Evolutionary conservation across 1,140 invertebrate genomes (phyloP), one percentile per base, ranked within the genome.

Genomic region (Schlechtendalia chinensis): DNA sequence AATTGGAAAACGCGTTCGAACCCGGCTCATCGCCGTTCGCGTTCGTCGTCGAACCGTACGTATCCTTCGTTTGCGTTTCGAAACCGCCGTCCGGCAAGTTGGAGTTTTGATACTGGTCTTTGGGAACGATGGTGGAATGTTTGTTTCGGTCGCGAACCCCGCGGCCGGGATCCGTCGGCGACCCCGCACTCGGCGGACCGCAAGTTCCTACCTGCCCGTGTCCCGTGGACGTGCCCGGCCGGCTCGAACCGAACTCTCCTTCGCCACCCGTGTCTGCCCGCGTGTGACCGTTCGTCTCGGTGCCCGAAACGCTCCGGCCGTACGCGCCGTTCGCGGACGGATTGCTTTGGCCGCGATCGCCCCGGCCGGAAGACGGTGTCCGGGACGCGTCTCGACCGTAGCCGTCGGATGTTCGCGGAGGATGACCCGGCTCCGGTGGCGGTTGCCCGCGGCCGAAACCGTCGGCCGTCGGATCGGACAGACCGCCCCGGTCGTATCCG

Each of bases 1-100:
- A 79, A 50, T 63, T 79, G 17, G 75, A 79, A 63, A 79, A 79
- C 11, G 75, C 6, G 12, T 79, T 79, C 0, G 4, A 5, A 11
- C 75, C 58, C 10, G 75, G 75, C 63, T 24, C 11, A 0, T 71
- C 12, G 47, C 58, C 29, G 24, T 74, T 56, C 16, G 3, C 10
- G 19, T 58, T 58, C 11, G 47, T 58, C 16, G 19, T 11, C 11
- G 14, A 27, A 0, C 39, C 19, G 17, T 39, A n/a, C 8, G 27
- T 3, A 39, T 19, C 72, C 5, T 59, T 22, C n/a, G 5, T 5
- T 24, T 6, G 32, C 11, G 5, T 22, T n/a, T 47, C n/a, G 6
- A 45, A 22, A 5, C 1, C 12, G 6, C 47, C n/a, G 24, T 5
- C 4, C 0, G 58, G 75, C 11, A 45, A 47, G 8, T 79, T 63